Conservation (phyloP, 2,113 vertebrate species). For the Machaerirhynchus nigripectus region DNA sequence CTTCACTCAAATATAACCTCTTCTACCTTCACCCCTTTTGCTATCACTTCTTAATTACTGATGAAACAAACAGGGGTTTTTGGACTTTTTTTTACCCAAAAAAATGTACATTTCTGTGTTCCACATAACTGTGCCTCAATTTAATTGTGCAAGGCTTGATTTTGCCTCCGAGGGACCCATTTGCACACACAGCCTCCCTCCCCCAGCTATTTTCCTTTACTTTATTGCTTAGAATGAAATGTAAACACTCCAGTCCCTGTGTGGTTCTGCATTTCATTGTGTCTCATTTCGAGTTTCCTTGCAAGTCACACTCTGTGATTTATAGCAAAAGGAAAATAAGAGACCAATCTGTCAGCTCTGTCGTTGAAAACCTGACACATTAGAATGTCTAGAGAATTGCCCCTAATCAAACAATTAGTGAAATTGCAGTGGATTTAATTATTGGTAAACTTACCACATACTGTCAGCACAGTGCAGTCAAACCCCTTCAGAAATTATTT, state of each 20-base stretch:
- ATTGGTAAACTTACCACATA: background rate
- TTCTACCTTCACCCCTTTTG: background rate
- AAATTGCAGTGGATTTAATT: slow-evolving; percentile 4
- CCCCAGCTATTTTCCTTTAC: background rate
- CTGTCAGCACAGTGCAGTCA: background rate
- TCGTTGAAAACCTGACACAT: background rate
- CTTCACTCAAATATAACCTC: background rate
- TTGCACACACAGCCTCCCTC: background rate
- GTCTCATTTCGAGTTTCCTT: background rate
- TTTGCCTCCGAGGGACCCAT: background rate
- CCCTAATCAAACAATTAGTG: background rate
- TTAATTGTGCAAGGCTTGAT: background rate
- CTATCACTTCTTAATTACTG: background rate
- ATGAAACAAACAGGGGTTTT: background rate
- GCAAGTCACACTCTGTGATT: background rate
- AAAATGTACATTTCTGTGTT: background rate
- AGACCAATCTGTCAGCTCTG: background rate
- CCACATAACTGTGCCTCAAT: background rate
- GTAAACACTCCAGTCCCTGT: background rate
- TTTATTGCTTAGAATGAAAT: background rate
- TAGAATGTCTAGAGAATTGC: background rate
- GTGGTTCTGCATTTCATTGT: background rate
- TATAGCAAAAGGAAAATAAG: background rate
- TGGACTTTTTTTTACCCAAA: background rate
- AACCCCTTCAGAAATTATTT: background rate